Evolutionary conservation across 2,113 vertebrate genomes (phyloP), one percentile per base, ranked within the genome.

Genomic region (Diglossa brunneiventris): DNA sequence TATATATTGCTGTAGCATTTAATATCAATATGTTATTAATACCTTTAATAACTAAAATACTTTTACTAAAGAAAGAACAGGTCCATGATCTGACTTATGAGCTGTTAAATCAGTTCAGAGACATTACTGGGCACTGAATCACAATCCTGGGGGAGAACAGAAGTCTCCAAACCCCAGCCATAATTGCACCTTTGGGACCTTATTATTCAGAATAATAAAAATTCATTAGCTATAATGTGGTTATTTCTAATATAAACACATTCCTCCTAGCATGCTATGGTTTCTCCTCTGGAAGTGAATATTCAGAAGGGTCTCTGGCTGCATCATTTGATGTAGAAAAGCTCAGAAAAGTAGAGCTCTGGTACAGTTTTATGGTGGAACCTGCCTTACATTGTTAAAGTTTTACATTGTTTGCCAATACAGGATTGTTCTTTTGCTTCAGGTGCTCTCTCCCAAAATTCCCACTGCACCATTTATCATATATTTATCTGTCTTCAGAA

Each of bases 361-460:
- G 24, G 9, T n/a, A 26, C 50, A 47, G 46, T 19, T 76, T 62
- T 44, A 49, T 21, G 41, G 4, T 35, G n/a, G 22, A 61, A 53
- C 18, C 6, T 1, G 0, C 24, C 33, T 47, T 11, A 11, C 13
- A 7, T 4, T 0, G 0, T 37, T 64, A 1, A 55, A 62, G 11
- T 35, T 87, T 66, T 30, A 13, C 15, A 13, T 28, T n/a, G 14
- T 72, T 76, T 93, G 44, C 35, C 35, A 64, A 1, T 4, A 10
- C 7, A 35, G 53, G 39, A 26, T 44, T 47, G 11, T 28, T 81
- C 31, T 67, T 42, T 30, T 35, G 16, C 52, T 28, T 66, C 24
- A 24, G 16, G 31, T 13, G 19, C 8, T 84, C 61, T 28, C 24
- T 87, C 33, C n/a, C 18, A 22, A 26, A 35, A 41, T 30, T 85